Conservation (phyloP, 2,888 invertebrate species). For the Hesperia comma region DNA sequence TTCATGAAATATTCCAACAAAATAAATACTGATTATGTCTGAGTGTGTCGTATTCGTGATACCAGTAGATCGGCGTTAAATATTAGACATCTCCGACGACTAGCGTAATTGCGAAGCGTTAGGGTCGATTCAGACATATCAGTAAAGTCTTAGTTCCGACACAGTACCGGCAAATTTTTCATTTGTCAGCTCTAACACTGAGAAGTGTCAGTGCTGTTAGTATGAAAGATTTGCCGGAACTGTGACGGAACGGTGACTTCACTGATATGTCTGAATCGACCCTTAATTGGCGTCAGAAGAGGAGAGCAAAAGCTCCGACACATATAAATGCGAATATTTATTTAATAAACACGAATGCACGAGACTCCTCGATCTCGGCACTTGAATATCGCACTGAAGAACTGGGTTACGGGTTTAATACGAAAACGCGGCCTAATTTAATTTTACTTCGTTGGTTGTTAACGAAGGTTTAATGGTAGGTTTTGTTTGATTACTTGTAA, state of each 20-base stretch:
- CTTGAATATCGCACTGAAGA: slow-evolving; percentile 11
- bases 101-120: slow-evolving; percentile 27
- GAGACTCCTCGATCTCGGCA: background rate
- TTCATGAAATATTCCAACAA: too few species aligned
- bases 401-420: slow-evolving; percentile 5
- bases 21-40: too few species aligned
- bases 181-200: too few species aligned
- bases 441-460: background rate
- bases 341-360: slow-evolving; percentile 12
- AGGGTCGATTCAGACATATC: too few species aligned
- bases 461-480: background rate
- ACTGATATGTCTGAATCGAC: too few species aligned
- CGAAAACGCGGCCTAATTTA: slow-evolving; percentile 5
- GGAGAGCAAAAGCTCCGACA: slow-evolving; percentile 8
- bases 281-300: too few species aligned
- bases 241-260: too few species aligned
- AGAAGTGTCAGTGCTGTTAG: too few species aligned
- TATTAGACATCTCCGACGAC: slow-evolving; percentile 19
- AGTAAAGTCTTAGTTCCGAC: slow-evolving; percentile 18
- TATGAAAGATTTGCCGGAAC: too few species aligned
- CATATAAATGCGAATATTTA: slow-evolving; percentile 3
- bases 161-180: slow-evolving; percentile 1
- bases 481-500: slow-evolving; percentile 8
- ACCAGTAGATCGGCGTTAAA: background rate
- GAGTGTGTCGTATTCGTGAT: too few species aligned